These are phyloP conservation scores for Matsumyia berberina DNA, from an alignment of 2,888 invertebrate species.

Conservation along the genomic window DNA sequence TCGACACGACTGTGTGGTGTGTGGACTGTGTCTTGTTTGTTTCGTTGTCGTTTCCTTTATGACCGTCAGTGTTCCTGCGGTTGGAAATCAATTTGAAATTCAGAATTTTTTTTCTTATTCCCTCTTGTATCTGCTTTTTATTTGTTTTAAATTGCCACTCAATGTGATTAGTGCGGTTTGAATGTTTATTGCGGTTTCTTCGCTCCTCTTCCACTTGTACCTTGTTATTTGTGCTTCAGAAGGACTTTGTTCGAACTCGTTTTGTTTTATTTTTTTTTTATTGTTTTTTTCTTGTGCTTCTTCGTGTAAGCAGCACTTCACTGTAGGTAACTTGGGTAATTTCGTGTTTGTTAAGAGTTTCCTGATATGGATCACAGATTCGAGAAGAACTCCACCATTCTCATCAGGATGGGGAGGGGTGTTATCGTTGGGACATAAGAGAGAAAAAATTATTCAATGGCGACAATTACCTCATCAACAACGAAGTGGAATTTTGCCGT, in stretches of 20 bases:
- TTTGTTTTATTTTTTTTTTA: conserved; percentile 27
- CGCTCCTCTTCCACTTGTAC: neutral
- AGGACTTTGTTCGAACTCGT: conserved; percentile 24
- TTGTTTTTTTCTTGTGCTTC: conserved; percentile 26
- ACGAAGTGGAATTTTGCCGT: conserved; percentile 13
- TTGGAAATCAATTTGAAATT: conserved; percentile 67
- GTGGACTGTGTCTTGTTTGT: conserved; percentile 7
- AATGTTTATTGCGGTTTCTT: conserved; percentile 55
- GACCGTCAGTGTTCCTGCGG: conserved; percentile 37
- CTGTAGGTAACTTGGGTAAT: conserved; percentile 44
- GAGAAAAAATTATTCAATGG: conserved; percentile 47
- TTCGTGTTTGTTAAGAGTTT: conserved; percentile 36
- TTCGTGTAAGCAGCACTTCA: conserved; percentile 44
- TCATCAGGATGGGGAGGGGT: conserved; percentile 28
- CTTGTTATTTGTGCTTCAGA: conserved; percentile 25
- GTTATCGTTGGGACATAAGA: conserved; percentile 54
- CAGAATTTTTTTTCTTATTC: conserved; percentile 33
- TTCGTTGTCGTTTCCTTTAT: conserved; percentile 16
- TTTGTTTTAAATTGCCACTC: conserved; percentile 75
- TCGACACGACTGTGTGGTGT: conserved; percentile 19
- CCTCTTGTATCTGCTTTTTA: conserved; percentile 58
- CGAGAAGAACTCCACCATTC: conserved; percentile 14
- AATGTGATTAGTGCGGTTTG: conserved; percentile 72
- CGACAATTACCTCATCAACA: conserved; percentile 69
- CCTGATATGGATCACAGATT: conserved; percentile 51